phyloP scores from a whole-genome alignment of 2,888 invertebrate genomes.

The Prenolepis imparis region DNA sequence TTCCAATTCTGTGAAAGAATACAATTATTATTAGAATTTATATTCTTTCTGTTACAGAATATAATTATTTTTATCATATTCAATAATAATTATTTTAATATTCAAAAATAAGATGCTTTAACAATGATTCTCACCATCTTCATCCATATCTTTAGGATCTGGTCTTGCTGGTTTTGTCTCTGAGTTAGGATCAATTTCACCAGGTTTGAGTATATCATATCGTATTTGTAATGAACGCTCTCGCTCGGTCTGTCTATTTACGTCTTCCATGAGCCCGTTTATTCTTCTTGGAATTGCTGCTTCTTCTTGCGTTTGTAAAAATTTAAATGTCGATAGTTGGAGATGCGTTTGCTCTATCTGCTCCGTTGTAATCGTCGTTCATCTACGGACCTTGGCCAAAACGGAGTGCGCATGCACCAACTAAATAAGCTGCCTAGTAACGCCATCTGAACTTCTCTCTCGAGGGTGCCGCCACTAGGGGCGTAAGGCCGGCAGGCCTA shows the following conservation, averaged over 20 bases:
- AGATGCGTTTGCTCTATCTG: slow-evolving; percentile 96
- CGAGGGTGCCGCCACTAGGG: no score
- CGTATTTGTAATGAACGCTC: slow-evolving; percentile 95
- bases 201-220: slow-evolving; percentile 97
- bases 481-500: no score
- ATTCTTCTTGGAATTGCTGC: slow-evolving; percentile 96
- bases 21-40: neutral
- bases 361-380: no score
- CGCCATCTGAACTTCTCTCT: no score
- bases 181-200: slow-evolving; percentile 99
- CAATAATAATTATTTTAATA: neutral
- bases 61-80: slow-evolving; percentile 9
- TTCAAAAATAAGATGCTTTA: neutral
- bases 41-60: no score
- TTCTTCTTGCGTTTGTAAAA: slow-evolving; percentile 95
- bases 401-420: no score
- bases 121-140: slow-evolving; percentile 92
- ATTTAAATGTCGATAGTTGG: slow-evolving; percentile 96
- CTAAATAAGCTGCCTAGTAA: no score
- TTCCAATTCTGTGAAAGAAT: slow-evolving; percentile 92
- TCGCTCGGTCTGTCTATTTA: slow-evolving; percentile 95
- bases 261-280: slow-evolving; percentile 96
- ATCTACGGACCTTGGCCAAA: no score
- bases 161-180: slow-evolving; percentile 99
- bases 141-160: slow-evolving; percentile 99